phyloP scores from a whole-genome alignment of 64 coral and sea anemone genomes.

The Anthopleura sola region DNA sequence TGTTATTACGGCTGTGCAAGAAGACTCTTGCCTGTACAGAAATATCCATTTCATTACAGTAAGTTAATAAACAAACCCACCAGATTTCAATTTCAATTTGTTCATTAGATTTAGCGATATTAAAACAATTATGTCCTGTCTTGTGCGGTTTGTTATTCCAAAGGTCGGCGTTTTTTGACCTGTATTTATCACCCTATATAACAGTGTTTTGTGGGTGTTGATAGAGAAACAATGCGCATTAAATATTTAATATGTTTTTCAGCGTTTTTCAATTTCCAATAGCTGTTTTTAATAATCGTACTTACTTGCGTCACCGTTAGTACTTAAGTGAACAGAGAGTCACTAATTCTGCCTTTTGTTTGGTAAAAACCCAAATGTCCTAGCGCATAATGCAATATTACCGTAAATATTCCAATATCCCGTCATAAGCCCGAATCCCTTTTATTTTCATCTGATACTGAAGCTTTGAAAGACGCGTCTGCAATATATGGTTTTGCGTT shows the following conservation, averaged over 20 bases:
- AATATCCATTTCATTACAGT: not conserved
- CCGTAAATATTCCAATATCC: not conserved
- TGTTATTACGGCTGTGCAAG: not conserved
- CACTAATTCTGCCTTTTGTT: not conserved
- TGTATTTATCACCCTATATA: not conserved
- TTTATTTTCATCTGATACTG: slow-evolving; percentile 1
- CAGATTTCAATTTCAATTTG: not conserved
- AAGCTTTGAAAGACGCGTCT: not conserved
- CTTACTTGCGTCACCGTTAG: slow-evolving; percentile 5
- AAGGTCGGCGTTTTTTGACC: slow-evolving; percentile 3
- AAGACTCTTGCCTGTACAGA: not conserved
- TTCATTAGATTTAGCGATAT: not conserved
- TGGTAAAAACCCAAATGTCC: not conserved
- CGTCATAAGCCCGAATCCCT: not conserved
- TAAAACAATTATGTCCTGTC: not conserved
- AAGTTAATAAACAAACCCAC: not conserved
- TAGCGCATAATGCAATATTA: not conserved
- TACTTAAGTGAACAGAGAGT: not conserved
- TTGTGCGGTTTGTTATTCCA: not conserved
- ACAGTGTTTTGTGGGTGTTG: not conserved
- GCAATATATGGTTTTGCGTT: not conserved
- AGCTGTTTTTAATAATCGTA: not conserved
- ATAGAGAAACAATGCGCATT: not conserved
- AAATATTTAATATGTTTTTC: not conserved
- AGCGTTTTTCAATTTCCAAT: not conserved